Conservation (phyloP, 2,888 invertebrate genomes). For the Bruchidius siliquastri region DNA sequence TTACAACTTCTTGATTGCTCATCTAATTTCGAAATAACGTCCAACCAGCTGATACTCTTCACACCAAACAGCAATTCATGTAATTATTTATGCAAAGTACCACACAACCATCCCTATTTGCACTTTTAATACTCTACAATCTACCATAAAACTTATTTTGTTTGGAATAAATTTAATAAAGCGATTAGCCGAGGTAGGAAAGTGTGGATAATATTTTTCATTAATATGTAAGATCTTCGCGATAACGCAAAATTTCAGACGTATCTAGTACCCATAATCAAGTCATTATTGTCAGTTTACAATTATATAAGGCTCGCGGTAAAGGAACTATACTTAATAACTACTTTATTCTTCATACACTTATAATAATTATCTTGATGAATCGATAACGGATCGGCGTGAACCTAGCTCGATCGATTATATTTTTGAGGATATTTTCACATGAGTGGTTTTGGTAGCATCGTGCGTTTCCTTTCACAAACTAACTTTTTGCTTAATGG, state of each 20-base stretch:
- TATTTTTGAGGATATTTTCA: not conserved
- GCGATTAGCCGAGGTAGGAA: not conserved
- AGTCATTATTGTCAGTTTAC: not conserved
- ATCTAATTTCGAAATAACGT: not conserved
- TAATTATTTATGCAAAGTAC: not conserved
- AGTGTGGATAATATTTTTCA: not conserved
- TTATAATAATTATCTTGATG: not conserved
- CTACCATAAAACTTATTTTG: not conserved
- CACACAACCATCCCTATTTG: not conserved
- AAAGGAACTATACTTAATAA: not conserved
- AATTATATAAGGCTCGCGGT: not conserved
- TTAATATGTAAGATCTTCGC: not conserved
- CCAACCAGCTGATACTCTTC: not conserved
- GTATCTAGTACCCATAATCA: not conserved
- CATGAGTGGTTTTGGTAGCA: too few species aligned
- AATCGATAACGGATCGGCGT: not conserved
- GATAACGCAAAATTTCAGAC: not conserved
- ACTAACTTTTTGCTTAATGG: too few species aligned
- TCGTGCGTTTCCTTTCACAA: too few species aligned
- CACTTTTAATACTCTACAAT: not conserved
- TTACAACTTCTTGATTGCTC: not conserved
- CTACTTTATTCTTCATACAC: not conserved
- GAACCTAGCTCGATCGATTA: not conserved
- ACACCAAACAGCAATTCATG: not conserved
- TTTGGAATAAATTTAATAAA: not conserved